Base-by-base conservation (phyloP, 2,113 vertebrate genomes). In the Tragelaphus buxtoni region DNA sequence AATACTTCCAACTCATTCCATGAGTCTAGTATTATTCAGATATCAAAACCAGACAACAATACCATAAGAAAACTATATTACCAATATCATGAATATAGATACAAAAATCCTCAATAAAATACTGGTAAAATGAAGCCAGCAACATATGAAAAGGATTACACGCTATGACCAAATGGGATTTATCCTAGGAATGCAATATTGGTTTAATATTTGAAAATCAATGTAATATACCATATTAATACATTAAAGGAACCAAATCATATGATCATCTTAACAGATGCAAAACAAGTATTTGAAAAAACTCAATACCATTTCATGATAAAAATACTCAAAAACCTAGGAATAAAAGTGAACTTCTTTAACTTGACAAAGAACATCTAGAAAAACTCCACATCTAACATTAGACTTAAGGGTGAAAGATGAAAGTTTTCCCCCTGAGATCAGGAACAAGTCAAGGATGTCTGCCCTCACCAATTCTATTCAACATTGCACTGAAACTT, bases 101-200 rank as follows among this genome's bases (percentile, higher is more conserved):
- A 24, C 5, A 81, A 81, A 94, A 76, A 76, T 47, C 39, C 69
- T 88, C 20, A 94, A 87, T 20, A 90, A 89, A 96, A 90, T 84
- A 49, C 45, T 35, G 90, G n/a, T 42, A 88, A 90, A 93, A 94
- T 45, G n/a, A 82, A 76, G 35, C 30, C 32, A 88, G 60, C 39
- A 93, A 83, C 45, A 92, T 24, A 85, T 45, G 80, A 76, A 95
- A 77, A 96, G 2, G 53, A 85, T 84, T 77, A 49, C 28, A 80
- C 17, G 65, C 35, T n/a, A 63, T 65, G 39, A 56, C 12, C 55
- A 92, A 45, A 5, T 85, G 20, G 55, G 30, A 95, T 82, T 96
- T 97, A 85, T 56, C 32, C 32, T 10, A 92, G 42, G 49, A 94
- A 60, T 60, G 55, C 39, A 97, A 97, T n/a, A 55, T n/a, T 47